phyloP scores from a whole-genome alignment of 1,140 invertebrate species.

The Heliconius hewitsoni region DNA sequence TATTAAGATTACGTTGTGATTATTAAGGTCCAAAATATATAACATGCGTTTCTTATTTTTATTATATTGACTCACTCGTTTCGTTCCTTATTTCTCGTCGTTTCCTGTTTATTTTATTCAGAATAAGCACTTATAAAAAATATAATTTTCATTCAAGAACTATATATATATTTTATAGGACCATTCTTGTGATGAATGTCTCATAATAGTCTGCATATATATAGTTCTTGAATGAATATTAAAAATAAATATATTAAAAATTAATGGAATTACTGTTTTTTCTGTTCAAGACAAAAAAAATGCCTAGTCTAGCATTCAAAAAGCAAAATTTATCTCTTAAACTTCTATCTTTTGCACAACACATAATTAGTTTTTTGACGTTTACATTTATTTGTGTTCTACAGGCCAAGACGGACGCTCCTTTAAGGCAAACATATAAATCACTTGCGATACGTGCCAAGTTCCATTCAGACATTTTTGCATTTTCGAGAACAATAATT shows the following conservation, averaged over 20 bases:
- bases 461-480: conserved; percentile 37
- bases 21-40: no score
- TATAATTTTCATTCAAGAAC: no score
- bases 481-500: conserved; percentile 47
- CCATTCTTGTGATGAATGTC: not conserved
- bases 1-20: not conserved
- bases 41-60: no score
- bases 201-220: not conserved
- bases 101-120: no score
- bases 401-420: conserved; percentile 15
- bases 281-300: not conserved
- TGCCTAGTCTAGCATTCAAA: not conserved
- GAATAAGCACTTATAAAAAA: no score
- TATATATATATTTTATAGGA: no score
- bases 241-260: not conserved
- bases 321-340: not conserved
- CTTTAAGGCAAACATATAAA: conserved; percentile 47
- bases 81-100: no score
- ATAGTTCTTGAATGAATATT: not conserved
- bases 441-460: conserved; percentile 46
- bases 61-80: not conserved
- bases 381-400: conserved; percentile 36
- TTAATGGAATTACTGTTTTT: not conserved
- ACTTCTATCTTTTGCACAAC: conserved; percentile 15
- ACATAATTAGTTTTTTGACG: conserved; percentile 43